A percentile compares a stretch with the other conserved stretches of the same genome.
phyloP scores from a whole-genome alignment of 1,140 invertebrate genomes.

The Coenobita brevimanus region DNA sequence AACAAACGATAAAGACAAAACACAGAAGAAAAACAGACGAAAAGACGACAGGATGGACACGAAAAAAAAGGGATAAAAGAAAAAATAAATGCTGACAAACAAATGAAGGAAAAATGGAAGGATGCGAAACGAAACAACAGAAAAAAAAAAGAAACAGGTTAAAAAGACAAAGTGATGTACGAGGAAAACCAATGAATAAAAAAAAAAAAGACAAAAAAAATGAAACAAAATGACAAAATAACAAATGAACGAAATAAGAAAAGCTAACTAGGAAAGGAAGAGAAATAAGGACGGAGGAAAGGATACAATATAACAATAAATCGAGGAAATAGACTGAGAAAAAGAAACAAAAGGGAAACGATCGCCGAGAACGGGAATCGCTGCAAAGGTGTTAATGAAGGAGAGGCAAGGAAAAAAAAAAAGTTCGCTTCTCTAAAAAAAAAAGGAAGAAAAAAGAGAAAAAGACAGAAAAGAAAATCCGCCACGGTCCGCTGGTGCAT shows the following conservation, averaged over 20 bases:
- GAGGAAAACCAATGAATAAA: no score
- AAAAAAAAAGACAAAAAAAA: no score
- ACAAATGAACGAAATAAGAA: no score
- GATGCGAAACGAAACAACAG: not conserved
- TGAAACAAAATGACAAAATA: no score
- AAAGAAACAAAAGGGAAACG: not conserved
- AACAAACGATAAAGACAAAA: not conserved
- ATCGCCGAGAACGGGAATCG: not conserved
- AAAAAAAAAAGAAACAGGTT: no score
- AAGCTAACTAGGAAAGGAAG: not conserved
- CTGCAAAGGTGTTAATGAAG: not conserved
- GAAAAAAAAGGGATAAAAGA: not conserved
- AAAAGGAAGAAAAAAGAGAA: conserved; percentile 3
- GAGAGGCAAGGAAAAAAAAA: not conserved
- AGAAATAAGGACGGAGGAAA: not conserved
- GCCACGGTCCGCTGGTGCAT: no score
- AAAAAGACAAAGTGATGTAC: no score
- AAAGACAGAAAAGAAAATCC: not conserved
- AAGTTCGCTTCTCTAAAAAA: conserved; percentile 1
- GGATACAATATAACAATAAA: not conserved
- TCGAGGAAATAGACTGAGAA: not conserved
- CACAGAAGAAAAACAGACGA: not conserved
- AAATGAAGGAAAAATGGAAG: not conserved
- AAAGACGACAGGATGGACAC: not conserved
- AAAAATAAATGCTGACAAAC: not conserved